These are phyloP conservation scores for Falco naumanni DNA, from an alignment of 2,797 vertebrate species.

Conservation along the genomic window DNA sequence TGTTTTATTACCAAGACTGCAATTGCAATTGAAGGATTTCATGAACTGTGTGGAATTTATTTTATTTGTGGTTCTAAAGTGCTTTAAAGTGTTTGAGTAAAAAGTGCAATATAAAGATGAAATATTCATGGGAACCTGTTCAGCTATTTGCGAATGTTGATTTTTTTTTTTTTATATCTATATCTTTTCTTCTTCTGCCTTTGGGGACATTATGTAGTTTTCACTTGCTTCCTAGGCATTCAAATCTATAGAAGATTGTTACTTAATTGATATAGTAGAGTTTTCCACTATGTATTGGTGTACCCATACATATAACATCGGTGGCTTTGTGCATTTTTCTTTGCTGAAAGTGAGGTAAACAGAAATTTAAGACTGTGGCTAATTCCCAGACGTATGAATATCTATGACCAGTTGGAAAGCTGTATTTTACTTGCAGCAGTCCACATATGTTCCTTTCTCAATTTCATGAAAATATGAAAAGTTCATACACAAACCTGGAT, in stretches of 20 bases:
- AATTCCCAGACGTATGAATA: not conserved
- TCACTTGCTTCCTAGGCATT: not conserved
- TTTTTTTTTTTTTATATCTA: not conserved
- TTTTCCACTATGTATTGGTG: not conserved
- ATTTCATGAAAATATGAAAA: not conserved
- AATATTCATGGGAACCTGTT: not conserved
- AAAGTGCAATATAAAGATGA: not conserved
- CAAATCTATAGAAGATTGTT: not conserved
- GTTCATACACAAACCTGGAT: not conserved
- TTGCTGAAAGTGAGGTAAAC: not conserved
- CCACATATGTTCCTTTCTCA: not conserved
- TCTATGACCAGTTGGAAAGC: not conserved
- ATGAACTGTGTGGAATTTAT: not conserved
- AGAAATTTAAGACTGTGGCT: not conserved
- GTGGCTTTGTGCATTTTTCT: not conserved
- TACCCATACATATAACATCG: not conserved
- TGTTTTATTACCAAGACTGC: constrained; percentile 8
- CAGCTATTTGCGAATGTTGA: not conserved
- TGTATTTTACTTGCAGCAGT: not conserved
- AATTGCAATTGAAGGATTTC: not conserved
- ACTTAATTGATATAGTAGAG: not conserved
- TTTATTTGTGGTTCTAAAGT: not conserved
- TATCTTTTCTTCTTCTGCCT: not conserved
- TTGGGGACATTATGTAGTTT: not conserved
- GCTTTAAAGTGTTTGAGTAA: not conserved